phyloP scores from a whole-genome alignment of 2,888 invertebrate genomes.

The Invenusta paracnida region DNA sequence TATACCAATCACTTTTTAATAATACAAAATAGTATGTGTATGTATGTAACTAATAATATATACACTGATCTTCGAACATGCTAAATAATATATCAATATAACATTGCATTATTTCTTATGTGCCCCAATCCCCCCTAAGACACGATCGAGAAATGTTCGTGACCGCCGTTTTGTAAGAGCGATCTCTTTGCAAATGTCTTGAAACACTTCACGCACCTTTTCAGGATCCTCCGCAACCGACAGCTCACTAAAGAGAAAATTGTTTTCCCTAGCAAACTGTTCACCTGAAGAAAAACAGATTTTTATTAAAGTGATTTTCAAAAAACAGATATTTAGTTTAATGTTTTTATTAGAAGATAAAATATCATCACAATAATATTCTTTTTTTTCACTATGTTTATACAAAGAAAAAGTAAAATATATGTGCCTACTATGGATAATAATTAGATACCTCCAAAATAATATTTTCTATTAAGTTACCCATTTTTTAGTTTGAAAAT shows the following conservation, averaged over 20 bases:
- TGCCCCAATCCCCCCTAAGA: slow-evolving; percentile 50
- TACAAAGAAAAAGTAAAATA: too few species aligned
- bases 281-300: slow-evolving; percentile 48
- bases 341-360: neutral
- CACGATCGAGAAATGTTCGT: slow-evolving; percentile 54
- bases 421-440: too few species aligned
- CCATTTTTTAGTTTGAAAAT: too few species aligned
- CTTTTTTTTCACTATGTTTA: too few species aligned
- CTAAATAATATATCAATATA: neutral
- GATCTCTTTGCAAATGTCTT: slow-evolving; percentile 52
- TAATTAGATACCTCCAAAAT: too few species aligned
- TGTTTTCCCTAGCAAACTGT: slow-evolving; percentile 50
- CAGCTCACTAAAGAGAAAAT: slow-evolving; percentile 53
- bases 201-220: slow-evolving; percentile 53
- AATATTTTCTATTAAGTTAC: too few species aligned
- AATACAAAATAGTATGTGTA: too few species aligned
- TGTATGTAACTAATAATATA: too few species aligned
- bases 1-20: too few species aligned
- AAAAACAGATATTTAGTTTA: neutral
- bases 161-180: slow-evolving; percentile 53
- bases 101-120: slow-evolving; percentile 41
- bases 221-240: slow-evolving; percentile 54
- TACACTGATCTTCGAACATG: too few species aligned
- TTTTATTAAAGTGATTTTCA: too few species aligned
- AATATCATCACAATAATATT: neutral